Conservation (phyloP, 2,797 vertebrate species). For the Enteromius anoplus region DNA sequence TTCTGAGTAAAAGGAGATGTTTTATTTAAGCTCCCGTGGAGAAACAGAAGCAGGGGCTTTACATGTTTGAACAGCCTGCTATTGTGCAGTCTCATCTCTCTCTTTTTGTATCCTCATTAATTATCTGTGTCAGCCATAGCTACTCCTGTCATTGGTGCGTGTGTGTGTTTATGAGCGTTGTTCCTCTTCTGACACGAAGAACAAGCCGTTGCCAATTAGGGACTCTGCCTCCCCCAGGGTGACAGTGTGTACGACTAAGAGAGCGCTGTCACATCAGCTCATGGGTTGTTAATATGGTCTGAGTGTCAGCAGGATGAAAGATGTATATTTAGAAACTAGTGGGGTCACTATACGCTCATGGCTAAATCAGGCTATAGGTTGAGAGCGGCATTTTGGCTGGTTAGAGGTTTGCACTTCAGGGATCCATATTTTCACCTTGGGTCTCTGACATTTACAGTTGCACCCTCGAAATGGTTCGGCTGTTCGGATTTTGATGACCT, state of each 20-base stretch:
- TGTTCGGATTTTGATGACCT: conserved; percentile 48
- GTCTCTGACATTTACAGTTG: conserved; percentile 54
- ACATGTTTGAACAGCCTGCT: conserved; percentile 52
- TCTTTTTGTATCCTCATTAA: conserved; percentile 50
- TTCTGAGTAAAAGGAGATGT: conserved; percentile 39
- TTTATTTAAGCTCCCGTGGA: conserved; percentile 47
- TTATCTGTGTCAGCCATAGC: conserved; percentile 49
- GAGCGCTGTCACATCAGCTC: conserved; percentile 60
- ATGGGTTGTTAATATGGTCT: conserved; percentile 57
- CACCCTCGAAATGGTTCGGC: conserved; percentile 33
- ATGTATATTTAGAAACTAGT: conserved; percentile 58
- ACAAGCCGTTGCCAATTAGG: conserved; percentile 59
- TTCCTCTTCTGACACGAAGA: conserved; percentile 42
- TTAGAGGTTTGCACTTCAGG: conserved; percentile 44
- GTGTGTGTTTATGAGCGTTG: conserved; percentile 59
- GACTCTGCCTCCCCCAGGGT: conserved; percentile 48
- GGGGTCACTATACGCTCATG: conserved; percentile 47
- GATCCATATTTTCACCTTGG: conserved; percentile 34
- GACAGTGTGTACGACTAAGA: conserved; percentile 54
- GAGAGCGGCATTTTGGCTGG: conserved; percentile 35
- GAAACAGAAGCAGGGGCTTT: conserved; percentile 45
- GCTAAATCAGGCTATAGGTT: conserved; percentile 36
- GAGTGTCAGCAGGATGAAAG: conserved; percentile 60
- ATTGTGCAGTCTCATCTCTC: conserved; percentile 48
- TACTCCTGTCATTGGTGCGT: conserved; percentile 46